A percentile compares a stretch with the other conserved stretches of the same genome.
Evolutionary conservation across 2,888 invertebrate species (phyloP).

Genomic region (Lasioglossum lativentre): DNA sequence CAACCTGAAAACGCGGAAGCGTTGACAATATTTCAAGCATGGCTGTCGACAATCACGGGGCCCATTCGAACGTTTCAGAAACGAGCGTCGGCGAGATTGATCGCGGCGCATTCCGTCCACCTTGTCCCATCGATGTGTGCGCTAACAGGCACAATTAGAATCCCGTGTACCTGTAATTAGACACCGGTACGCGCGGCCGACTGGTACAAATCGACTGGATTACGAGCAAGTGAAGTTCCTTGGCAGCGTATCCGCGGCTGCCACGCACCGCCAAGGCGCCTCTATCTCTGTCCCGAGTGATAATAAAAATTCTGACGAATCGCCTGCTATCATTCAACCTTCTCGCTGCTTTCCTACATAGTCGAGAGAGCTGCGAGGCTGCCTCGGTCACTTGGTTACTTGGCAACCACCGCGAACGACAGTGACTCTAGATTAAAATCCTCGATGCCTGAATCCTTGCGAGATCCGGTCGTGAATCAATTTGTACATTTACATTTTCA

Average conservation of each 20-base stretch:
- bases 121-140: neutral
- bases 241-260: slow-evolving; percentile 26
- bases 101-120: slow-evolving; percentile 29
- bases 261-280: slow-evolving; percentile 33
- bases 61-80: neutral
- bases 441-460: neutral
- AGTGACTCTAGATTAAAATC: neutral
- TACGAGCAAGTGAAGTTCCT: slow-evolving; percentile 37
- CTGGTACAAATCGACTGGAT: slow-evolving; percentile 57
- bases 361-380: slow-evolving; percentile 15
- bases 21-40: slow-evolving; percentile 18
- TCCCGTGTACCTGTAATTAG: slow-evolving; percentile 55
- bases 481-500: neutral
- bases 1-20: slow-evolving; percentile 13
- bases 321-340: slow-evolving; percentile 46
- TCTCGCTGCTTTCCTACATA: slow-evolving; percentile 28
- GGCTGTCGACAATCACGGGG: neutral
- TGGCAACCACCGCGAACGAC: slow-evolving; percentile 22
- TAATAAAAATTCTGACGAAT: slow-evolving; percentile 59
- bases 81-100: slow-evolving; percentile 32
- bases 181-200: slow-evolving; percentile 42
- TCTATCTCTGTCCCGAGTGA: slow-evolving; percentile 43
- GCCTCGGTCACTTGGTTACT: slow-evolving; percentile 23
- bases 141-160: slow-evolving; percentile 52
- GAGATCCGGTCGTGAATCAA: slow-evolving; percentile 5